Evolutionary conservation across 2,888 invertebrate genomes (phyloP).

Genomic region (Platycheirus albimanus): DNA sequence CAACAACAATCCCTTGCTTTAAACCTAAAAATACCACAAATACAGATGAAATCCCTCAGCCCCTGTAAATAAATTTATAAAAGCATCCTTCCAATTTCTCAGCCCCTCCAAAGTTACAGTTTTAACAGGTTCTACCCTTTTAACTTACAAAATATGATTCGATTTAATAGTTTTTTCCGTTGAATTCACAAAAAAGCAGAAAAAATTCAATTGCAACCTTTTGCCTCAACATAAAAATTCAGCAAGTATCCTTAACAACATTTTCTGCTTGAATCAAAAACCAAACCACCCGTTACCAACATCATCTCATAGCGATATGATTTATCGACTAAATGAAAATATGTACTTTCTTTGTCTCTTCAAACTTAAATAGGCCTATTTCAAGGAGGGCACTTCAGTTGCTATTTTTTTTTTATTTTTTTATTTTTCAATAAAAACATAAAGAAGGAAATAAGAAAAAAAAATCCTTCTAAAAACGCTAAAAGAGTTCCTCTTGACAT

Average conservation of each 20-base stretch:
- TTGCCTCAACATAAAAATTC: too few relatives aligned
- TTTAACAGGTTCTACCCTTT: too few relatives aligned
- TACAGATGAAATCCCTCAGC: too few relatives aligned
- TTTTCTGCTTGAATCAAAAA: constrained; percentile 14
- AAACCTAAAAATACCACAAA: too few relatives aligned
- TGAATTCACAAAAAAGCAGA: too few relatives aligned
- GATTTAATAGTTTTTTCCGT: too few relatives aligned
- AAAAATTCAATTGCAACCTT: too few relatives aligned
- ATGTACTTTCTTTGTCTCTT: constrained; percentile 24
- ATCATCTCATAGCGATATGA: constrained; percentile 1
- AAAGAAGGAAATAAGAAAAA: background rate
- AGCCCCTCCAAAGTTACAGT: too few relatives aligned
- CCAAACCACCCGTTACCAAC: background rate
- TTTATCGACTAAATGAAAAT: constrained; percentile 13
- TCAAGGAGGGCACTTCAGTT: constrained; percentile 18
- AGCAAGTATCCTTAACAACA: background rate
- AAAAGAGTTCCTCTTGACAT: constrained; percentile 31
- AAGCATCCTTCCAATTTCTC: too few relatives aligned
- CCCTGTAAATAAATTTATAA: too few relatives aligned
- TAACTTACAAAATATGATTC: too few relatives aligned
- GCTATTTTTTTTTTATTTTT: background rate
- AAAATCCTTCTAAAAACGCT: background rate
- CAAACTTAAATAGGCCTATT: constrained; percentile 27
- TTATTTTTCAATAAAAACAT: background rate
- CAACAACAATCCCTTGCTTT: too few relatives aligned